Percentiles rank a stretch among this genome's conserved stretches.
Conservation (phyloP, 2,888 invertebrate genomes). For the Uloborus plumipes region DNA sequence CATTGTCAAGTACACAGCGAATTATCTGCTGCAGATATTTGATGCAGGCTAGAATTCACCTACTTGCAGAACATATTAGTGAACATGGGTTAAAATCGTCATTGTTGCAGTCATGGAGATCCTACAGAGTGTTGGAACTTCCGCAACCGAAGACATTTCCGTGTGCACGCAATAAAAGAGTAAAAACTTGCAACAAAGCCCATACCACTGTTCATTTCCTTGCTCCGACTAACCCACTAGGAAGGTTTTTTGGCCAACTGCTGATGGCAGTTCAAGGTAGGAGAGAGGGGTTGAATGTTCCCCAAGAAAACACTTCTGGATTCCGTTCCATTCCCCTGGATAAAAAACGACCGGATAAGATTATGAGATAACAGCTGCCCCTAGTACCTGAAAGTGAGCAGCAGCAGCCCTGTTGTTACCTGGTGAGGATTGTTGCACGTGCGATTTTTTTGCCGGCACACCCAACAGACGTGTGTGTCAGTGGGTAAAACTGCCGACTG, state of each 20-base stretch:
- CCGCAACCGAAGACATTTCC: constrained; percentile 1
- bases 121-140: too few relatives aligned
- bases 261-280: constrained; percentile 42
- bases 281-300: background rate
- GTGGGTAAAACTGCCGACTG: constrained; percentile 32
- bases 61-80: too few relatives aligned
- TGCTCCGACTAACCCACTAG: constrained; percentile 59
- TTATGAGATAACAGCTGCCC: constrained; percentile 36
- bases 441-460: constrained; percentile 23
- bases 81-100: too few relatives aligned
- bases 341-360: constrained; percentile 50
- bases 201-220: constrained; percentile 24
- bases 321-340: constrained; percentile 2
- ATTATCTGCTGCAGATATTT: too few relatives aligned
- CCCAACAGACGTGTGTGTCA: constrained; percentile 40
- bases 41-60: too few relatives aligned
- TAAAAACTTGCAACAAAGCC: too few relatives aligned
- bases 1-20: too few relatives aligned
- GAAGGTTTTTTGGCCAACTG: constrained; percentile 11
- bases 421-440: constrained; percentile 25
- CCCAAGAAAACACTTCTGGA: too few relatives aligned
- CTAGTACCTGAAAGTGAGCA: constrained; percentile 27
- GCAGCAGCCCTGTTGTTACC: constrained; percentile 12
- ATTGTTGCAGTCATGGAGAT: too few relatives aligned
- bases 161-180: background rate